Conservation (phyloP, 2,888 invertebrate species). For the Linyphia triangularis region DNA sequence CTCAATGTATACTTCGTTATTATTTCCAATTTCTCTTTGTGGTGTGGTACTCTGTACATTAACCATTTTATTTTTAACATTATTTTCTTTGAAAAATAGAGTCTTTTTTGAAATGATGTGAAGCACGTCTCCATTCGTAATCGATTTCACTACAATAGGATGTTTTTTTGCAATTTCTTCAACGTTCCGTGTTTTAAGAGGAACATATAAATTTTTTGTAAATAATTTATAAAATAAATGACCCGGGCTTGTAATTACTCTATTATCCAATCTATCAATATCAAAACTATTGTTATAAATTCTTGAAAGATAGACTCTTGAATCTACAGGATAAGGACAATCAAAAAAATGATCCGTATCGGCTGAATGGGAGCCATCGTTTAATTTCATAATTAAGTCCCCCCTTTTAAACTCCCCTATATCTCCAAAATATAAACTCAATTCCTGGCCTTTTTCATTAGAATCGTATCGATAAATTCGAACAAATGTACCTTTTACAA, state of each 20-base stretch:
- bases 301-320: slow-evolving; percentile 17
- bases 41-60: not conserved
- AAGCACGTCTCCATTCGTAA: slow-evolving; percentile 38
- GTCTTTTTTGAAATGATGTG: slow-evolving; percentile 57
- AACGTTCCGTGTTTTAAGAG: slow-evolving; percentile 10
- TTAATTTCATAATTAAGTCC: slow-evolving; percentile 20
- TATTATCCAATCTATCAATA: slow-evolving; percentile 60
- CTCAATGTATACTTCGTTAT: slow-evolving; percentile 52
- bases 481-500: slow-evolving; percentile 30
- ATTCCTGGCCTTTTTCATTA: slow-evolving; percentile 45
- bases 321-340: slow-evolving; percentile 25
- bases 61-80: slow-evolving; percentile 44
- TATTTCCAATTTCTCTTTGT: slow-evolving; percentile 43
- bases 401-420: slow-evolving; percentile 16
- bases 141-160: slow-evolving; percentile 27
- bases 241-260: slow-evolving; percentile 41
- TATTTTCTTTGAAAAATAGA: slow-evolving; percentile 39
- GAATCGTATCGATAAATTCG: slow-evolving; percentile 36
- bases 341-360: slow-evolving; percentile 40
- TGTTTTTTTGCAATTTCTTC: slow-evolving; percentile 6
- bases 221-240: slow-evolving; percentile 56
- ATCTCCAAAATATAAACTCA: slow-evolving; percentile 28
- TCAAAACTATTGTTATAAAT: slow-evolving; percentile 25
- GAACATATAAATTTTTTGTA: slow-evolving; percentile 32
- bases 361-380: slow-evolving; percentile 4